Evolutionary conservation across 2,797 vertebrate species (phyloP).

Genomic region (Spinus olivaceus): DNA sequence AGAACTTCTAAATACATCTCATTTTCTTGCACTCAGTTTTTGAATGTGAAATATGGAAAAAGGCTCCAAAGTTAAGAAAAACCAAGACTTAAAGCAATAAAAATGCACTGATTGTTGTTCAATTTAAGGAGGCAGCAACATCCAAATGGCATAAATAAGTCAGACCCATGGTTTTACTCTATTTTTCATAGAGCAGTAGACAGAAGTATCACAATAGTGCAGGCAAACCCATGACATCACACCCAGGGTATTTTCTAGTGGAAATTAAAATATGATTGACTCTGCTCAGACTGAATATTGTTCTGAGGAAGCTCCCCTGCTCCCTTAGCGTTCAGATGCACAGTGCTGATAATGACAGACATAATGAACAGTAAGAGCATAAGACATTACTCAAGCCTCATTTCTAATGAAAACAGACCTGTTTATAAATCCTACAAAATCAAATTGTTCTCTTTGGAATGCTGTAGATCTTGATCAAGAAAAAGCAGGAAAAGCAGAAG

Average conservation of each 20-base stretch:
- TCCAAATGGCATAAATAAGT: background rate
- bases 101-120: background rate
- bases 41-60: background rate
- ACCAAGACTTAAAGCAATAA: background rate
- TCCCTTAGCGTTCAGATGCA: background rate
- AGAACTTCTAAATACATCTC: background rate
- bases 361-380: background rate
- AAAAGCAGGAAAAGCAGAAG: conserved; percentile 19
- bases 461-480: background rate
- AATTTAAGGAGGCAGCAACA: background rate
- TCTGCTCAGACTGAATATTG: background rate
- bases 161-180: background rate
- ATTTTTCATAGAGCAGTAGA: background rate
- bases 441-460: background rate
- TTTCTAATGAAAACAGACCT: background rate
- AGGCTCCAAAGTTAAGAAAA: background rate
- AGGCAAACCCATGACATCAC: background rate
- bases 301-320: background rate
- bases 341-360: background rate
- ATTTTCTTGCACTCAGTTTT: background rate
- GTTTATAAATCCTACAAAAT: background rate
- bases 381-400: background rate
- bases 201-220: background rate
- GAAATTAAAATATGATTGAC: background rate
- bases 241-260: background rate